Conservation (phyloP, 2,797 vertebrate genomes). For the Danionella dracula region DNA sequence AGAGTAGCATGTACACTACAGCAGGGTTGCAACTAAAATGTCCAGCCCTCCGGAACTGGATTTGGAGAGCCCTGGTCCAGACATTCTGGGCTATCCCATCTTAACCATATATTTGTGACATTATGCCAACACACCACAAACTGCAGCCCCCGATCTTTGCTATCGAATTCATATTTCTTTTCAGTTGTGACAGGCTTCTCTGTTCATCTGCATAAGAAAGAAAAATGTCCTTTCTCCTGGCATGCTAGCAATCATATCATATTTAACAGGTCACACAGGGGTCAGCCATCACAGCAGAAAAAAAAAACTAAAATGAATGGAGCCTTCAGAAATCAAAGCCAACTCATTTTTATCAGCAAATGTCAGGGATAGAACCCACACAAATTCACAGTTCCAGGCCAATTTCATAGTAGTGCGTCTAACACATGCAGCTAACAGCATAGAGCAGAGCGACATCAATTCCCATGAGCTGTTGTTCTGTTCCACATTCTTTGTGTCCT, state of each 20-base stretch:
- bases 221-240: background rate
- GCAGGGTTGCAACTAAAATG: no score
- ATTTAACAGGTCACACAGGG: slow-evolving; percentile 35
- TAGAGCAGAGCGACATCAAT: slow-evolving; percentile 32
- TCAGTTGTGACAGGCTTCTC: slow-evolving; percentile 16
- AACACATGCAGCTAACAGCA: slow-evolving; percentile 10
- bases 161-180: slow-evolving; percentile 24
- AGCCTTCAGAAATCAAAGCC: slow-evolving; percentile 13
- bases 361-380: slow-evolving; percentile 4
- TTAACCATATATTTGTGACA: slow-evolving; percentile 14
- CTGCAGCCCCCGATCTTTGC: slow-evolving; percentile 5
- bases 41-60: no score
- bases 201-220: slow-evolving; percentile 16
- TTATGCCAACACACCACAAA: background rate
- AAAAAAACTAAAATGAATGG: slow-evolving; percentile 2
- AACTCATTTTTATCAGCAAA: slow-evolving; percentile 32
- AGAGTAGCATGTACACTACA: no score
- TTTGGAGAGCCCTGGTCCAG: background rate
- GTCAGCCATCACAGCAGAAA: background rate
- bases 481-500: slow-evolving; percentile 30
- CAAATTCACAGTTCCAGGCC: background rate
- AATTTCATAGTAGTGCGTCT: slow-evolving; percentile 1
- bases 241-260: slow-evolving; percentile 16
- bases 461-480: slow-evolving; percentile 37
- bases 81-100: background rate